Base-by-base conservation (phyloP, 1,140 invertebrate genomes). In the Hylaeus volcanicus region DNA sequence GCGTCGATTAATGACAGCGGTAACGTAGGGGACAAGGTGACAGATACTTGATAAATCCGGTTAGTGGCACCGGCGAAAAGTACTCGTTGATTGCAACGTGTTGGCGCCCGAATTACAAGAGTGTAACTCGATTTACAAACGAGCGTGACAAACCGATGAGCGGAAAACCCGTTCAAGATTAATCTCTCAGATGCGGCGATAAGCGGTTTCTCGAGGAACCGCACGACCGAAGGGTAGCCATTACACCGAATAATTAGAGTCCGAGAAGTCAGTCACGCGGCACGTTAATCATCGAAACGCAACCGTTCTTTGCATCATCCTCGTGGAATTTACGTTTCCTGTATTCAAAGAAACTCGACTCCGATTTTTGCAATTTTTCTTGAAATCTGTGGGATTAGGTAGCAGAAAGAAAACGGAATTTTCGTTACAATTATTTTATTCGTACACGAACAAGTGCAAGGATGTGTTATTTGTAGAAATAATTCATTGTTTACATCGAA, bases 191-290 rank as follows among this genome's bases (percentile, higher is more conserved):
- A 71, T 71, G 39, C 37, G 45, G 4, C 26, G 41, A 65, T 64
- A 73, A 43, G 11, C 53, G 39, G 12, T 15, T 15, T 1, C 6
- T 37, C 6, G 58, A 26, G 43, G 55, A 43, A 39, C 3, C 15
- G 14, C 8, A 2, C 60, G 37, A 37, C 1, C 9, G 60, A 0
- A 12, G 8, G 8, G 45, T 1, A 41, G 5, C 45, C 51, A 63
- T 61, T 61, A 41, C 37, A 60, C 14, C 55, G 48, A 70, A 77
- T 77, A 77, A 77, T 60, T 69, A 48, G 39, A 51, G 66, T 77
- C 51, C 43, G 61, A 77, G 75, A 61, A 77, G 74, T 77, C 74
- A 70, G 64, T 70, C 55, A 66, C 74, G 65, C 65, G 65, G 43
- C 15, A 45, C 58, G 60, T 76, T 76, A 56, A 76, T 69, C 64